Evolutionary conservation across 2,113 vertebrate genomes (phyloP).

Genomic region (Corythaeola cristata): DNA sequence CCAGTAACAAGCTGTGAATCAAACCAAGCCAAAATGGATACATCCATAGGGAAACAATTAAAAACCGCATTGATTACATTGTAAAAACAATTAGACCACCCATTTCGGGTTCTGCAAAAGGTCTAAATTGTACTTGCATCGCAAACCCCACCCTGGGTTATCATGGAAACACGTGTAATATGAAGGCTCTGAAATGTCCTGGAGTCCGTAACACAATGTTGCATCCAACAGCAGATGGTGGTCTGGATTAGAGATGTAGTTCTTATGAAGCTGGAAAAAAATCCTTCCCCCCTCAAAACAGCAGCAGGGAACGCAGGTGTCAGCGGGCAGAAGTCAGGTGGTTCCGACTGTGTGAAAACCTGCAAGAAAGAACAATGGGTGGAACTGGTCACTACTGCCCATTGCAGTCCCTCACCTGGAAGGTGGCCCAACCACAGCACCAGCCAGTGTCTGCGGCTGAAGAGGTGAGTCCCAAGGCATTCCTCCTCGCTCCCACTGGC

Average conservation of each 20-base stretch:
- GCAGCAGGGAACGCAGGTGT: not conserved
- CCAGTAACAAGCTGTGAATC: constrained; percentile 61
- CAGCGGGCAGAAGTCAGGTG: constrained; percentile 85
- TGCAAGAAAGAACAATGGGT: not conserved
- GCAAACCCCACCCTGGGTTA: constrained; percentile 53
- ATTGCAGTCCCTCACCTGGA: too few relatives aligned
- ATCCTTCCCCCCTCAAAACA: not conserved
- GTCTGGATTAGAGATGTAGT: constrained; percentile 57
- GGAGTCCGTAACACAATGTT: constrained; percentile 62
- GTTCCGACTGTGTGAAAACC: constrained; percentile 91
- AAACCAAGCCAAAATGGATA: constrained; percentile 64
- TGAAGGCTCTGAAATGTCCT: constrained; percentile 68
- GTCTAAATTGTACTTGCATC: constrained; percentile 63
- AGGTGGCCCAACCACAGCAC: accelerated
- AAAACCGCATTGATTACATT: constrained; percentile 68
- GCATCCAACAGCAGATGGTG: constrained; percentile 66
- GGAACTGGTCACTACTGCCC: not conserved
- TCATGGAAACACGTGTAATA: constrained; percentile 45
- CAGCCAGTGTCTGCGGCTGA: accelerated
- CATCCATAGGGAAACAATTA: constrained; percentile 65
- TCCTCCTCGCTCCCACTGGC: not conserved
- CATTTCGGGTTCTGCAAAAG: constrained; percentile 49
- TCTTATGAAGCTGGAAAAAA: constrained; percentile 19
- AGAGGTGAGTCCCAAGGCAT: too few relatives aligned
- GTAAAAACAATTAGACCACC: constrained; percentile 70